Base-by-base conservation (phyloP, 2,797 vertebrate species). In the Coendou prehensilis region DNA sequence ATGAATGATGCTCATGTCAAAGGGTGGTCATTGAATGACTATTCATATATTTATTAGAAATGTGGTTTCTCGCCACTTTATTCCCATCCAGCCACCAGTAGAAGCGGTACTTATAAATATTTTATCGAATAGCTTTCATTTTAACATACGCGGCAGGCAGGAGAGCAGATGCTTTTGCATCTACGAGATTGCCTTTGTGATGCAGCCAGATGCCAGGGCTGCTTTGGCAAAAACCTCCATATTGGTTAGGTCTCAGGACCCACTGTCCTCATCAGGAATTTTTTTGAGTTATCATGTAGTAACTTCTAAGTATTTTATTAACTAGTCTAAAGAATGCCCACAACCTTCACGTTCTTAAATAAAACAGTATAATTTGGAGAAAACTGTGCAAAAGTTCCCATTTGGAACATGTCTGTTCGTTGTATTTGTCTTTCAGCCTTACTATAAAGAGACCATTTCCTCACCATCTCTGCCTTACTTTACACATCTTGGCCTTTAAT, bases 111-210 rank as follows among this genome's bases (percentile, higher is more conserved):
- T 92, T 79, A 97, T 97, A 91, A 97, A 98, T 98, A 97, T 97
- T 98, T 97, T 92, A 97, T 96, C 67, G 82, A 96, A 30, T 88
- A 71, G 92, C 93, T 96, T 97, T 97, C 95, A 96, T 97, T 97
- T 97, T 76, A 93, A 96, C 97, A 93, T 94, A 88, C 92, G 87
- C 96, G 92, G 90, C 91, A 88, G 91, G 93, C 83, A 80, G 84
- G 52, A 92, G 82, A 97, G 73, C 97, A 97, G 97, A 97, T 96
- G 97, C 90, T 97, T 93, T 92, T 37, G 47, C 57, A 80, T 96
- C 92, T 83, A 96, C 0, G 0, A 41, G 73, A 88, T 82, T 93
- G 82, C 59, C 85, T 97, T 93, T 96, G 92, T 84, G 63, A 97
- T 93, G 92, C 91, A 96, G 95, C 93, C 97, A 97, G 96, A 94